These are phyloP conservation scores for Rattus norvegicus DNA, from an alignment of 2,113 vertebrate genomes.

Conservation along the genomic window GRCr8 NC_086022.1:94493001-94493500, in stretches of 20 bases:
- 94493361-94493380: too few relatives aligned
- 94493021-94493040: background rate
- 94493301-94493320: background rate
- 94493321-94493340: background rate
- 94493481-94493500: too few relatives aligned
- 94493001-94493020: background rate
- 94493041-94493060: background rate
- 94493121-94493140: background rate
- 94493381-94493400: too few relatives aligned
- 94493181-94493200: background rate
- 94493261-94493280: background rate
- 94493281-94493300: background rate
- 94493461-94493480: too few relatives aligned
- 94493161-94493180: background rate
- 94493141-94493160: background rate
- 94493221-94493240: background rate
- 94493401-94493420: too few relatives aligned
- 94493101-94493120: background rate
- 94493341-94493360: background rate
- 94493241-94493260: background rate
- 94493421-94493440: too few relatives aligned
- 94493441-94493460: too few relatives aligned
- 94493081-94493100: background rate
- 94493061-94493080: background rate
- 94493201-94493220: background rate